These are phyloP conservation scores for Acestrorhynchus altus DNA, from an alignment of 2,797 vertebrate species.

Conservation along the genomic window DNA sequence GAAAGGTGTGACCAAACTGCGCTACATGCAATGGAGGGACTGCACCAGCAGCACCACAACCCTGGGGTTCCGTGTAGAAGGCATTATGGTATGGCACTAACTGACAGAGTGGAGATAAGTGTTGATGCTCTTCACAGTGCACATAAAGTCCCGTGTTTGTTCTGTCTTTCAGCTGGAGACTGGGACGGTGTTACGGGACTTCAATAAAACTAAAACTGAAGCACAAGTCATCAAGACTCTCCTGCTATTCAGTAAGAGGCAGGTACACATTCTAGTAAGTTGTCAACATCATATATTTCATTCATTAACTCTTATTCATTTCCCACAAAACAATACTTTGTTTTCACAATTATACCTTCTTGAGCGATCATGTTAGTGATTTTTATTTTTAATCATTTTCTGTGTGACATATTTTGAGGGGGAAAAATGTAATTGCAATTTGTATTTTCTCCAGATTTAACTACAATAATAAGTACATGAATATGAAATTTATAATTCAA, in stretches of 20 bases:
- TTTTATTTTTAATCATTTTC: too few relatives aligned
- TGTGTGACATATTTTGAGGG: too few relatives aligned
- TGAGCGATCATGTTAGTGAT: too few relatives aligned
- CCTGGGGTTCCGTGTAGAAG: constrained; percentile 88
- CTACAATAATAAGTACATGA: too few relatives aligned
- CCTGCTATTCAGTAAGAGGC: constrained; percentile 80
- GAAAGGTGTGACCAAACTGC: constrained; percentile 83
- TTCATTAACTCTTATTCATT: neutral
- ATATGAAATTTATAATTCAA: too few relatives aligned
- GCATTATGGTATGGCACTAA: constrained; percentile 80
- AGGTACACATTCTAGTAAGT: constrained; percentile 81
- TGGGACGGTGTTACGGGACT: constrained; percentile 75
- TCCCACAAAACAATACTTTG: too few relatives aligned
- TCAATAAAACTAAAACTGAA: constrained; percentile 79
- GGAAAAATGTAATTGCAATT: too few relatives aligned
- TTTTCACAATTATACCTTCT: too few relatives aligned
- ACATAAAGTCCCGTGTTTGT: constrained; percentile 35
- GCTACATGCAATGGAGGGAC: constrained; percentile 91
- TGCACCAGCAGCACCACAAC: constrained; percentile 81
- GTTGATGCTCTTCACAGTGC: neutral
- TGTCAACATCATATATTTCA: constrained; percentile 5
- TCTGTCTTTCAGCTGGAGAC: constrained; percentile 70
- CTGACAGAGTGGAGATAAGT: neutral
- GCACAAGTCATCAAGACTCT: constrained; percentile 81
- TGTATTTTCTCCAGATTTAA: too few relatives aligned